A percentile compares a stretch with the other conserved stretches of the same genome.
Conservation (phyloP, 1,140 invertebrate species). For the Bicyclus anynana region DNA sequence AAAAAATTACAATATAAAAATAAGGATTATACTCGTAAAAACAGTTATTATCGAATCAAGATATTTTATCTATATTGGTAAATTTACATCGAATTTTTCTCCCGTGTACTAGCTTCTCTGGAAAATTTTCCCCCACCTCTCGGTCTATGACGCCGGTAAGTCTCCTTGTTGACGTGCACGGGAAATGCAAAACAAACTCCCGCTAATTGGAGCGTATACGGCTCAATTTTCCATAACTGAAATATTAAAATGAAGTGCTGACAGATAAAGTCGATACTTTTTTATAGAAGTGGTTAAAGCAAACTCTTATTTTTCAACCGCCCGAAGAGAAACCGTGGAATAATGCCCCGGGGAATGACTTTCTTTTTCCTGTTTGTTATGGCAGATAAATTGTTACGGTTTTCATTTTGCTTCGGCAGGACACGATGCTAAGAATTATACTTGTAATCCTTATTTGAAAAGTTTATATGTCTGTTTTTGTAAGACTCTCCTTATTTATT, state of each 20-base stretch:
- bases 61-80: too few species aligned
- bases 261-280: slow-evolving; percentile 21
- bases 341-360: slow-evolving; percentile 3
- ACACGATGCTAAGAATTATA: background rate
- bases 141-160: background rate
- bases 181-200: slow-evolving; percentile 63
- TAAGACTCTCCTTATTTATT: too few species aligned
- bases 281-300: slow-evolving; percentile 11
- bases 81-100: too few species aligned
- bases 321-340: slow-evolving; percentile 4
- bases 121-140: background rate
- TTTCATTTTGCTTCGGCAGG: background rate
- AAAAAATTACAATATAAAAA: too few species aligned
- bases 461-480: background rate
- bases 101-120: background rate
- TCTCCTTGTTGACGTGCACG: slow-evolving; percentile 37
- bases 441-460: background rate
- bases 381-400: background rate
- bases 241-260: slow-evolving; percentile 24
- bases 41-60: too few species aligned
- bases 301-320: slow-evolving; percentile 13
- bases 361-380: slow-evolving; percentile 9
- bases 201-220: slow-evolving; percentile 54
- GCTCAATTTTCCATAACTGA: slow-evolving; percentile 34
- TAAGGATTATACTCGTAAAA: too few species aligned